Evolutionary conservation across 2,888 invertebrate genomes (phyloP).

Genomic region (Tipula unca): DNA sequence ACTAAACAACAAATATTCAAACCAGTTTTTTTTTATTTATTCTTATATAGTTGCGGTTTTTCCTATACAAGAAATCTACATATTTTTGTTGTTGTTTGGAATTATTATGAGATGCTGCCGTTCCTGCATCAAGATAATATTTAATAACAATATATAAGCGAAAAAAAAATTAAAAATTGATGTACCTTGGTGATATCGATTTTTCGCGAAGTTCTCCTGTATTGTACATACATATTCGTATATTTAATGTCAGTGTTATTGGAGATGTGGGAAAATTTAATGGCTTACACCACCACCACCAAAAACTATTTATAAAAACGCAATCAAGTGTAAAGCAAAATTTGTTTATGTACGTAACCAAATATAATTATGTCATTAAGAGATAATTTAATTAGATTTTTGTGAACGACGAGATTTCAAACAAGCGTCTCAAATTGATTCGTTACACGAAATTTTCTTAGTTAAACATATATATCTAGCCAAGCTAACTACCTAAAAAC

Average conservation of each 20-base stretch:
- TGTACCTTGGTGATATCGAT: neutral
- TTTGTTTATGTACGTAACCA: neutral
- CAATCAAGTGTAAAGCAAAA: neutral
- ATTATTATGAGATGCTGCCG: neutral
- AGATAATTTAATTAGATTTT: neutral
- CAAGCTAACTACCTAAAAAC: neutral
- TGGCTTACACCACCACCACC: neutral
- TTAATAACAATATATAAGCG: neutral
- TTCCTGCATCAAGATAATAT: neutral
- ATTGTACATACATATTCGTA: neutral
- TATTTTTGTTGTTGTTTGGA: neutral
- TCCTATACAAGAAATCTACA: neutral
- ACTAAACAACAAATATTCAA: slow-evolving; percentile 8
- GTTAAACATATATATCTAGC: neutral
- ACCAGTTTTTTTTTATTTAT: neutral
- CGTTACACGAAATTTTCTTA: neutral
- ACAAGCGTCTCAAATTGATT: neutral
- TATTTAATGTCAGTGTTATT: too few relatives aligned
- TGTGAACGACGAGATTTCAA: neutral
- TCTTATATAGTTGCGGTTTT: neutral
- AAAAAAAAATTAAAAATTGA: neutral
- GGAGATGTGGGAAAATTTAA: neutral
- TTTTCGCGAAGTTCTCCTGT: neutral
- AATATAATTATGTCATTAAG: neutral
- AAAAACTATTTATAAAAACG: neutral